phyloP scores from a whole-genome alignment of 2,888 invertebrate species.

The Escarpia spicata region DNA sequence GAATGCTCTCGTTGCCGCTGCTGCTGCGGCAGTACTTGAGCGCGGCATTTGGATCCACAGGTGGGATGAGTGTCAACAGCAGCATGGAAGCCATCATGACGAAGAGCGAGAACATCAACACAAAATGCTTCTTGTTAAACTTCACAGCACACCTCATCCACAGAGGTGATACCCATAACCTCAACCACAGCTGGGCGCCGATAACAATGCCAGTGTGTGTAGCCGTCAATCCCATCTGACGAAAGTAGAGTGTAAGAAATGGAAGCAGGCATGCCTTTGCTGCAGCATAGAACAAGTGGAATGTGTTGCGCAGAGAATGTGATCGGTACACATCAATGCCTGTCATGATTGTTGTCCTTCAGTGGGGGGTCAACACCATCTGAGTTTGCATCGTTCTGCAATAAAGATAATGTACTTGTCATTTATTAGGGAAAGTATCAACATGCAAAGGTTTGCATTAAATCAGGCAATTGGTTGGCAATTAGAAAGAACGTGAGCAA shows the following conservation, averaged over 20 bases:
- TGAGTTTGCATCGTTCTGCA: neutral
- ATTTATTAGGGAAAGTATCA: neutral
- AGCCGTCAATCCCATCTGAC: conserved; percentile 55
- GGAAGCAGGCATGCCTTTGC: conserved; percentile 56
- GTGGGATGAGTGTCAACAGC: conserved; percentile 47
- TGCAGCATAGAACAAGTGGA: neutral
- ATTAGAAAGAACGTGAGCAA: neutral
- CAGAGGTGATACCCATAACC: conserved; percentile 54
- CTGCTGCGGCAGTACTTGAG: conserved; percentile 26
- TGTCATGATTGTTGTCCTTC: neutral
- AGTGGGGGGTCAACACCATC: neutral
- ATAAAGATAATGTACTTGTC: neutral
- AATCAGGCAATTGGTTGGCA: neutral
- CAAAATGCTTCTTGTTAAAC: conserved; percentile 51
- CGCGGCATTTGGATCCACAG: conserved; percentile 24
- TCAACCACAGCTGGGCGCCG: conserved; percentile 52
- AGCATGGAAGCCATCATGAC: conserved; percentile 54
- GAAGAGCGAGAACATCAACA: conserved; percentile 55
- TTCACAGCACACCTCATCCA: conserved; percentile 57
- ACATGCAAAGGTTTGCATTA: neutral
- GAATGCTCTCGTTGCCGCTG: neutral
- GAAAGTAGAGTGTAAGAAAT: conserved; percentile 57
- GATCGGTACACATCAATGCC: neutral
- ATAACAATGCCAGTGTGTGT: conserved; percentile 55
- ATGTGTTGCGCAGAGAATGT: neutral